Evolutionary conservation across 1,140 invertebrate genomes (phyloP).

Genomic region (Temnothorax curvispinosus): DNA sequence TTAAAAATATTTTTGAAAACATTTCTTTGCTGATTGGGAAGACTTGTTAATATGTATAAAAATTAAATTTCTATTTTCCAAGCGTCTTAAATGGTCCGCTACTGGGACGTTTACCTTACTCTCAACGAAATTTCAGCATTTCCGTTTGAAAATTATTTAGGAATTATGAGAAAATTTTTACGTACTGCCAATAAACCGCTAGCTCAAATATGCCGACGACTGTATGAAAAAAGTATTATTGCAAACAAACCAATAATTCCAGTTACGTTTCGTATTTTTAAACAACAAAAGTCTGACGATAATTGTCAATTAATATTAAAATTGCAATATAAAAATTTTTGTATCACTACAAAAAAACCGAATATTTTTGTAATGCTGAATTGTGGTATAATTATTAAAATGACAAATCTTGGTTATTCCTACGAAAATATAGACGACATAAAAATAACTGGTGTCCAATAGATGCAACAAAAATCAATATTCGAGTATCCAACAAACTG

Average conservation of each 20-base stretch:
- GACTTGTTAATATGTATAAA: too few relatives aligned
- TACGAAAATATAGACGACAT: background rate
- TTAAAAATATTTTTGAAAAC: too few relatives aligned
- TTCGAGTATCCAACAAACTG: background rate
- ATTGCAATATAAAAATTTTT: background rate
- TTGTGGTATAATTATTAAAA: background rate
- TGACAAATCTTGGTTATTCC: background rate
- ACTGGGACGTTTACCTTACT: too few relatives aligned
- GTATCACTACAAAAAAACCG: background rate
- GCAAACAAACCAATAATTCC: background rate
- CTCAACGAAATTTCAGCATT: background rate
- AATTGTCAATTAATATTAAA: background rate
- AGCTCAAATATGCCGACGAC: background rate
- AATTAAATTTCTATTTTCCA: too few relatives aligned
- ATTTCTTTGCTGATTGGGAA: too few relatives aligned
- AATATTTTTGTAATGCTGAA: background rate
- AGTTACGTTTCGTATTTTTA: background rate
- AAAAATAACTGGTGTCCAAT: background rate
- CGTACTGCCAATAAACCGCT: background rate
- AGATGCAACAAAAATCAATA: background rate
- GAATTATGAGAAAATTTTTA: background rate
- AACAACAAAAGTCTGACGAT: background rate
- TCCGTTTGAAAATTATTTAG: background rate
- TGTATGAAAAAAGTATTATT: background rate
- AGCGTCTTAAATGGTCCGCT: too few relatives aligned